These are phyloP conservation scores for Papilio machaon DNA, from an alignment of 1,140 invertebrate species.

Conservation along the genomic window DNA sequence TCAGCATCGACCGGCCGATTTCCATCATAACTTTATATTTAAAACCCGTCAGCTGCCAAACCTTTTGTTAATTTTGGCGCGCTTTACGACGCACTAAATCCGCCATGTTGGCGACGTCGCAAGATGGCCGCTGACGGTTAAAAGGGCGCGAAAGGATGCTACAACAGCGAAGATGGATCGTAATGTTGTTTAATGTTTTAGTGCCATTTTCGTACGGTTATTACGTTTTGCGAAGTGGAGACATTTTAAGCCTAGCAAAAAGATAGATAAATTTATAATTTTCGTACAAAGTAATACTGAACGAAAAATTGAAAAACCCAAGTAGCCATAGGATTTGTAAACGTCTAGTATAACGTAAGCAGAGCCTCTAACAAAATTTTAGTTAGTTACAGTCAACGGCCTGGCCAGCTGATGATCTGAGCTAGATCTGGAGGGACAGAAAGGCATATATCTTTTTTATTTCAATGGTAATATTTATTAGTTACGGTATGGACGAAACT, in stretches of 20 bases:
- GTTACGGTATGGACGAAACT: not conserved
- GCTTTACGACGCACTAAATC: constrained; percentile 35
- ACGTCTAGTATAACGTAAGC: no score
- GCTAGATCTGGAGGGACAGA: no score
- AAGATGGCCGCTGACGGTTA: constrained; percentile 47
- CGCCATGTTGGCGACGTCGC: constrained; percentile 48
- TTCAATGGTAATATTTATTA: no score
- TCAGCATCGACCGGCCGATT: constrained; percentile 50
- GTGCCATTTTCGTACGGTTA: constrained; percentile 26
- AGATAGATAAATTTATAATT: not conserved
- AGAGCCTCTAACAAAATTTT: no score
- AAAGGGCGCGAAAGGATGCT: constrained; percentile 48
- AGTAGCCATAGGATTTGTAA: no score
- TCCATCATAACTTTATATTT: constrained; percentile 71
- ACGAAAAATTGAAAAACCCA: not conserved
- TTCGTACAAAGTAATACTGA: not conserved
- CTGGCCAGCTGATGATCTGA: no score
- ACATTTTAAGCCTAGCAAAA: constrained; percentile 1
- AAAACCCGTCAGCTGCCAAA: constrained; percentile 71
- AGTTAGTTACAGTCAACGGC: no score
- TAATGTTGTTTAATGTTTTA: constrained; percentile 33
- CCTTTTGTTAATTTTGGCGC: constrained; percentile 71
- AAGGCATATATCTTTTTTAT: not conserved
- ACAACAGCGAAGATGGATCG: constrained; percentile 28
- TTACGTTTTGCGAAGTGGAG: constrained; percentile 34